A percentile compares a stretch with the other conserved stretches of the same genome.
phyloP scores from a whole-genome alignment of 2,113 vertebrate genomes.

The Colius striatus region DNA sequence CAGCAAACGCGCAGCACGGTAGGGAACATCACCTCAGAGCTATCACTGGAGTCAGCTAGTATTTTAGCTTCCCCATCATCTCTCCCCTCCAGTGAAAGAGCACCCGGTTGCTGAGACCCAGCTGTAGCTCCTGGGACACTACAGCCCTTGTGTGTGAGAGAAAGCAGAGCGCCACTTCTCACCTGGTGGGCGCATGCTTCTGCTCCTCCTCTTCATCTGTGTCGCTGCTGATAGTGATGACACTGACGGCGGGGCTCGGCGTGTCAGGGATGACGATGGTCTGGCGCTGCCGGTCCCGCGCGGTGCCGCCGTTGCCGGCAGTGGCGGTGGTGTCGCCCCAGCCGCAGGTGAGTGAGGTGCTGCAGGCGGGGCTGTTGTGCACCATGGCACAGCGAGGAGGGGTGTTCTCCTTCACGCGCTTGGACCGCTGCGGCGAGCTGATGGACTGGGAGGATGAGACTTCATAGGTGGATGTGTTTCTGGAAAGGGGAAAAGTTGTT shows the following conservation, averaged over 20 bases:
- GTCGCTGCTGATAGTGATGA: slow-evolving; percentile 99
- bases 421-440: slow-evolving; percentile 93
- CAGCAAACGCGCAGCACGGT: not conserved
- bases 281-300: slow-evolving; percentile 86
- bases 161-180: slow-evolving; percentile 1
- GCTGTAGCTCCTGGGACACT: not conserved
- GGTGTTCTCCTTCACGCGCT: slow-evolving; percentile 97
- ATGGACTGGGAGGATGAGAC: slow-evolving; percentile 91
- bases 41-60: not conserved
- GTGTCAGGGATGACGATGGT: slow-evolving; percentile 98
- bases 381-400: slow-evolving; percentile 93
- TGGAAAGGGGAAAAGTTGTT: slow-evolving; percentile 31
- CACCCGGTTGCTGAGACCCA: not conserved
- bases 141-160: not conserved
- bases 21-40: not conserved
- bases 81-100: not conserved
- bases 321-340: slow-evolving; percentile 73
- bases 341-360: slow-evolving; percentile 78
- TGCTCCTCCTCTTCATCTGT: slow-evolving; percentile 96
- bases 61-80: not conserved
- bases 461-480: slow-evolving; percentile 91
- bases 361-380: slow-evolving; percentile 85
- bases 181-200: slow-evolving; percentile 92
- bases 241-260: slow-evolving; percentile 95
- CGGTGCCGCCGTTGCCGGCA: slow-evolving; percentile 80